phyloP scores from a whole-genome alignment of 92 coral and sea anemone genomes.

The Anthopleura xanthogrammica region DNA sequence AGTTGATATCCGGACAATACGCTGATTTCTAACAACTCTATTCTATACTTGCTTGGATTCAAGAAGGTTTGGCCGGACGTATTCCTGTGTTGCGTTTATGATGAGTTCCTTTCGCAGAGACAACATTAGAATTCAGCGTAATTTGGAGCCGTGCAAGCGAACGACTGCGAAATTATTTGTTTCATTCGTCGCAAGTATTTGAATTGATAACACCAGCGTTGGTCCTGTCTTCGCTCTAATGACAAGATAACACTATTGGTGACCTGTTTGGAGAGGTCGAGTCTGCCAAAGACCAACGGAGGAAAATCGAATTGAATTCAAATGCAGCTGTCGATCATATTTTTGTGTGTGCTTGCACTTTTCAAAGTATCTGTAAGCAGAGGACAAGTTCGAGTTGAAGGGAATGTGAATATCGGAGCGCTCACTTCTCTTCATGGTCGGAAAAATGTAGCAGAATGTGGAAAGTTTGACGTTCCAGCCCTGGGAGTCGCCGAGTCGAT shows the following conservation, averaged over 20 bases:
- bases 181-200: no score
- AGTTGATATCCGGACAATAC: not conserved
- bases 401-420: conserved; percentile 52
- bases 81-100: not conserved
- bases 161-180: no score
- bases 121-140: not conserved
- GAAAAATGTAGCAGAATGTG: conserved; percentile 38
- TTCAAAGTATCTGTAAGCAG: not conserved
- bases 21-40: not conserved
- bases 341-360: not conserved
- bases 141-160: not conserved
- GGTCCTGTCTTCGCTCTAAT: no score
- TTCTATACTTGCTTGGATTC: not conserved
- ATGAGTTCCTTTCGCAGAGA: not conserved
- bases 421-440: conserved; percentile 42
- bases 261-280: not conserved
- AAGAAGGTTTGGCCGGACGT: not conserved
- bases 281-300: not conserved
- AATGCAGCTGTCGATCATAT: not conserved
- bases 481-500: conserved; percentile 66
- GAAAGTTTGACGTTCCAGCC: conserved; percentile 51
- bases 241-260: no score
- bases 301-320: not conserved
- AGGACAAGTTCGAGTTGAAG: conserved; percentile 24
- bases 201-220: no score